Conservation (phyloP, 2,888 invertebrate species). For the Dascillus cervinus region DNA sequence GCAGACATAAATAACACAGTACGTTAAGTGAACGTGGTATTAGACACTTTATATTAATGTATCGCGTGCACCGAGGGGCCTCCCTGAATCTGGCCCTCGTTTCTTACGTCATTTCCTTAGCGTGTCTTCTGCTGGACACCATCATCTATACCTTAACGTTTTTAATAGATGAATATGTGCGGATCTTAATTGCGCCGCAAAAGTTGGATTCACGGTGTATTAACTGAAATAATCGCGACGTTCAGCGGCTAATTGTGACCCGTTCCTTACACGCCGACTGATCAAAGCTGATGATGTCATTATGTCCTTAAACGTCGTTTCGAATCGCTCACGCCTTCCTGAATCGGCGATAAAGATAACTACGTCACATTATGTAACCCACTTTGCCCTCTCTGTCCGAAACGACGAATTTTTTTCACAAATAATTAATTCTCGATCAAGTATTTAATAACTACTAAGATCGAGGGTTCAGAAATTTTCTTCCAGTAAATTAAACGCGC, state of each 20-base stretch:
- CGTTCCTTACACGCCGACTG: conserved; percentile 15
- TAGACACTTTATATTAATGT: conserved; percentile 1
- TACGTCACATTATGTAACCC: too few relatives aligned
- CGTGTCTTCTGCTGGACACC: too few relatives aligned
- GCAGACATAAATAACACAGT: conserved; percentile 31
- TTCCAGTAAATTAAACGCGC: conserved; percentile 15
- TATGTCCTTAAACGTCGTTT: conserved; percentile 26
- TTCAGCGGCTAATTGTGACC: conserved; percentile 14
- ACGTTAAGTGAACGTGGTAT: background rate
- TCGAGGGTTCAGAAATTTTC: conserved; percentile 10
- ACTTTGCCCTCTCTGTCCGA: too few relatives aligned
- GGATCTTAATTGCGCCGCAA: too few relatives aligned
- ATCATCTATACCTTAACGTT: too few relatives aligned
- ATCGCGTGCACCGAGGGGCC: conserved; percentile 27
- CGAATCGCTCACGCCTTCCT: conserved; percentile 22
- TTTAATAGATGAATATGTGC: too few relatives aligned
- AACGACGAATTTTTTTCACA: too few relatives aligned
- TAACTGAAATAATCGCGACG: conserved; percentile 15
- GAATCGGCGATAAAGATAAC: conserved; percentile 18
- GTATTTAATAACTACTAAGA: too few relatives aligned
- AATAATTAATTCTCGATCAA: too few relatives aligned
- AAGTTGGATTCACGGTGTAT: conserved; percentile 6
- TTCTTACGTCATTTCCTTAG: conserved; percentile 19
- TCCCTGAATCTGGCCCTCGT: conserved; percentile 24
- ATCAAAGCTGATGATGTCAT: conserved; percentile 35